Evolutionary conservation across 2,797 vertebrate genomes (phyloP).

Genomic region (Alca torda): DNA sequence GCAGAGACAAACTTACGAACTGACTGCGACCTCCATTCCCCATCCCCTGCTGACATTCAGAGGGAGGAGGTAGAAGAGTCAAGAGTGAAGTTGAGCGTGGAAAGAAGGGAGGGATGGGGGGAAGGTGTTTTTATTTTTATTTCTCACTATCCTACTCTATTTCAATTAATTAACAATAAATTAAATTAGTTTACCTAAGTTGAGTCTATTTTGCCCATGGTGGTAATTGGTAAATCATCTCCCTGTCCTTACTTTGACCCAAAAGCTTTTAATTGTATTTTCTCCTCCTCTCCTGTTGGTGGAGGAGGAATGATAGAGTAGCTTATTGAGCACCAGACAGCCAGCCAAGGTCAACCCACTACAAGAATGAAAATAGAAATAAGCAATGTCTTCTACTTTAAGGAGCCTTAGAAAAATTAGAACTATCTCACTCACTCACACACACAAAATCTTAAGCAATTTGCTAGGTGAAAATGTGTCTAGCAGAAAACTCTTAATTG

Average conservation of each 20-base stretch:
- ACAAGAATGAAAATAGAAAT: neutral
- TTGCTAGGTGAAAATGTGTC: neutral
- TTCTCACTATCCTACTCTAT: neutral
- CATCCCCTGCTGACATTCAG: rapidly evolving
- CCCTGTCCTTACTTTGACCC: neutral
- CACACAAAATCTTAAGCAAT: neutral
- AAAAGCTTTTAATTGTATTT: neutral
- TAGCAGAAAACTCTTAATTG: neutral
- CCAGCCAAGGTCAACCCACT: neutral
- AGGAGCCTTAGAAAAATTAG: neutral
- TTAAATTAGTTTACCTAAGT: neutral
- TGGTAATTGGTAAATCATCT: neutral
- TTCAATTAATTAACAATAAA: neutral
- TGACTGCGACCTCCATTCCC: neutral
- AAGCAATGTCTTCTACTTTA: neutral
- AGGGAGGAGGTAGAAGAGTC: neutral
- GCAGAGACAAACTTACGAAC: neutral
- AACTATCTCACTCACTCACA: neutral
- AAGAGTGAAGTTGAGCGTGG: neutral
- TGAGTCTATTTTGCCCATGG: neutral
- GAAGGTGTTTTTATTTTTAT: neutral
- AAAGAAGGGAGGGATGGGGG: neutral
- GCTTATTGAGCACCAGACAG: neutral
- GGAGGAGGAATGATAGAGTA: neutral
- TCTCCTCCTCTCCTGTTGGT: neutral